A percentile compares a stretch with the other conserved stretches of the same genome.
These are phyloP conservation scores for Wiebesia pumilae DNA, from an alignment of 1,140 invertebrate species.

Conservation along the genomic window DNA sequence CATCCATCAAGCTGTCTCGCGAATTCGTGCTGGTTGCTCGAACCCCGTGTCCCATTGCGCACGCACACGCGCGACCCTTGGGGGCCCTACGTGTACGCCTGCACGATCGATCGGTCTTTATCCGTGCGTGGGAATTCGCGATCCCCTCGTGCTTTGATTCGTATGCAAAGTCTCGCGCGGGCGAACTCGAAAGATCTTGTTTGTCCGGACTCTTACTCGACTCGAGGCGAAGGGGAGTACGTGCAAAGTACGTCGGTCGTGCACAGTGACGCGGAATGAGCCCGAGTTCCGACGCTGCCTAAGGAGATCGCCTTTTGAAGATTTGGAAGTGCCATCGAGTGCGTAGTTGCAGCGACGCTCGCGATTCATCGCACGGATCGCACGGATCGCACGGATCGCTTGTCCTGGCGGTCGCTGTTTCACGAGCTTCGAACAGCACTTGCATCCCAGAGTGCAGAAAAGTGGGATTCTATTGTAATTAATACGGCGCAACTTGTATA, in stretches of 20 bases:
- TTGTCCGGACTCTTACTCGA: neutral
- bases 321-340: neutral
- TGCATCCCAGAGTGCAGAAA: too few relatives aligned
- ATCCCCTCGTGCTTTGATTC: neutral
- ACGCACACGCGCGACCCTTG: constrained; percentile 29
- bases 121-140: neutral
- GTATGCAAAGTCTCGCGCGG: neutral
- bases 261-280: neutral
- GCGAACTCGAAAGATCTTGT: neutral
- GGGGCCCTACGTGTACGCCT: neutral
- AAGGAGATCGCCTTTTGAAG: neutral
- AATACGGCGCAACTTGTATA: too few relatives aligned
- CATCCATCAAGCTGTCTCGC: constrained; percentile 61
- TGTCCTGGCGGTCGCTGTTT: too few relatives aligned
- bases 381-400: too few relatives aligned
- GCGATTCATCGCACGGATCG: too few relatives aligned
- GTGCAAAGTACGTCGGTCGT: neutral
- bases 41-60: constrained; percentile 25
- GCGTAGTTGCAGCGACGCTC: neutral
- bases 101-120: neutral
- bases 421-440: too few relatives aligned
- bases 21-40: constrained; percentile 47
- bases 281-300: neutral
- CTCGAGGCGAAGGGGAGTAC: neutral
- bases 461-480: too few relatives aligned